phyloP scores from a whole-genome alignment of 2,888 invertebrate species.

The Deilephila porcellus region DNA sequence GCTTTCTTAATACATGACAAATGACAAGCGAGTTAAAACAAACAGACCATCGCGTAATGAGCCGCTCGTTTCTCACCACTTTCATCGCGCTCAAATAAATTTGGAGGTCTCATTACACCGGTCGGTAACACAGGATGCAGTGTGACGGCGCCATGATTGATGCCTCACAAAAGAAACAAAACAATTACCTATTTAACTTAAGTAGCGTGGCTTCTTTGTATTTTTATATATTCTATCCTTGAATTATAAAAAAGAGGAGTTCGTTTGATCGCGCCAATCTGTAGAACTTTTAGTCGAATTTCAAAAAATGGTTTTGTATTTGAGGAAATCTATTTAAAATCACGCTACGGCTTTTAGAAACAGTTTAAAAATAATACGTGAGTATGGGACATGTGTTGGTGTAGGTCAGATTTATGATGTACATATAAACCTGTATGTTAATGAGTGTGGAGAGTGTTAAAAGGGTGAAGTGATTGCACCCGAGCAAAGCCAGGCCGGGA shows the following conservation, averaged over 20 bases:
- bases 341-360: too few species aligned
- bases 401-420: too few species aligned
- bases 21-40: neutral
- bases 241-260: neutral
- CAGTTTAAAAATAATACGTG: too few species aligned
- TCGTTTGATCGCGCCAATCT: too few species aligned
- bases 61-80: constrained; percentile 35
- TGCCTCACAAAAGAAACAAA: neutral
- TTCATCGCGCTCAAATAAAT: constrained; percentile 27
- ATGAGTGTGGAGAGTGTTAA: too few species aligned
- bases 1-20: neutral
- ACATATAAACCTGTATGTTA: too few species aligned
- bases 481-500: too few species aligned
- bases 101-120: constrained; percentile 45
- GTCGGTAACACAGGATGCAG: constrained; percentile 48
- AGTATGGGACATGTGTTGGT: too few species aligned
- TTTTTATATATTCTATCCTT: neutral
- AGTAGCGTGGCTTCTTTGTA: neutral
- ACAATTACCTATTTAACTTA: neutral
- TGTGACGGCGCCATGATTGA: constrained; percentile 36
- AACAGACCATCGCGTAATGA: constrained; percentile 32
- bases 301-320: too few species aligned
- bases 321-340: too few species aligned
- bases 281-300: too few species aligned
- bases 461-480: too few species aligned